Base-by-base conservation (phyloP, 2,888 invertebrate genomes). In the Cataglyphis altisquamis region DNA sequence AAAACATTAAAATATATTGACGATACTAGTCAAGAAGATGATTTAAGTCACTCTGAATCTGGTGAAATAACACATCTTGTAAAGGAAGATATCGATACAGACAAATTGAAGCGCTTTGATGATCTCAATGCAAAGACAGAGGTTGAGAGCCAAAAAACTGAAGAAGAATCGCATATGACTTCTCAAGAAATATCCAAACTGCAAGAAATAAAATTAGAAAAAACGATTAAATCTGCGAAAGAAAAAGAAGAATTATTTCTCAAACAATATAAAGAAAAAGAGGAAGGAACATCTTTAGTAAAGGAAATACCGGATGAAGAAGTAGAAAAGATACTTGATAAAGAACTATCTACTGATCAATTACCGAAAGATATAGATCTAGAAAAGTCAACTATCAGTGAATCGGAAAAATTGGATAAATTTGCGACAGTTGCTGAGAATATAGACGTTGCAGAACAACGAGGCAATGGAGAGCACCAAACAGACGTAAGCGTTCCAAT, bases 401-500 rank as follows among this genome's bases (percentile, higher is more conserved):
- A 52, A 3, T 9, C 25, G 25, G 55, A 64, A 12, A 60, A n/a
- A 45, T 15, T 8, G 52, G 62, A 72, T 9, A 39, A 73, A 45
- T 48, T 36, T 32, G 63, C 39, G 55, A 55, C 25, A 80, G 12
- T 55, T 5, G 36, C 55, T 45, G 57, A 68, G 41, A 62, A 15
- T 10, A 36, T 21, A 57, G 77, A 60, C 64, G 68, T 55, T 21
- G 67, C 70, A 36, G 68, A 78, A n/a, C 48, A 39, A n/a, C 81
- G 15, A 70, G 75, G 84, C 18, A 64, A 84, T 18, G 86, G 70
- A 45, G 82, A 72, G 8, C 55, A 83, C n/a, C 85, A 72, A 41
- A 62, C n/a, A 74, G 86, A 90, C 80, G 82, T 88, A 87, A 87
- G 87, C 85, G 81, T 85, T 72, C 82, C 87, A 83, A 82, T 91